Percentiles rank a stretch among this genome's conserved stretches.
Conservation (phyloP, 2,113 vertebrate genomes). For the Campylorhamphus procurvoides region DNA sequence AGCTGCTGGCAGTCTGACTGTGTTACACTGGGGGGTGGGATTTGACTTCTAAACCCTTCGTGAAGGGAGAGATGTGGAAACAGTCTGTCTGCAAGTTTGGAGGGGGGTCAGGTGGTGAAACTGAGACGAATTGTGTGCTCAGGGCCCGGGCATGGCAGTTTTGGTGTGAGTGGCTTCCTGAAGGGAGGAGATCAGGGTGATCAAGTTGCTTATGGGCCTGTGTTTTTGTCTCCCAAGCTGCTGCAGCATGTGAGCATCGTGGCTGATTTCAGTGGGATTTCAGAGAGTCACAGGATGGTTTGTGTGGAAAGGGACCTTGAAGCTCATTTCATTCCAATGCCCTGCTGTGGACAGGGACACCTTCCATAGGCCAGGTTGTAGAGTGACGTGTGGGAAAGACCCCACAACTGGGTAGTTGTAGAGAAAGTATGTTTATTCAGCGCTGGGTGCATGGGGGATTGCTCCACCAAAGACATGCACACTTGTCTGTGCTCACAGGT, state of each 20-base stretch:
- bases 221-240: neutral
- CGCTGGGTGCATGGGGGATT: too few species aligned
- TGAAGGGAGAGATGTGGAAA: neutral
- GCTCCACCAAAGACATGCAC: too few species aligned
- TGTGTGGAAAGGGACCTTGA: neutral
- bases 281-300: neutral
- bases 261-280: neutral
- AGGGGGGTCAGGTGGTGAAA: neutral
- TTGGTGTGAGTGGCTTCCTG: neutral
- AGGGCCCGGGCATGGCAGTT: accelerated
- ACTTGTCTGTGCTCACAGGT: too few species aligned
- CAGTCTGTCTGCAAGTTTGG: accelerated
- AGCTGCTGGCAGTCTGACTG: neutral
- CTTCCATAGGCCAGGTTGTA: neutral
- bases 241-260: accelerated
- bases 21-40: neutral
- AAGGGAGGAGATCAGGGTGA: neutral
- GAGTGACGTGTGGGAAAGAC: neutral
- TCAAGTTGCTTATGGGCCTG: neutral
- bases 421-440: too few species aligned
- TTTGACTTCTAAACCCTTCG: neutral
- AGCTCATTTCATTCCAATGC: neutral
- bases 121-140: neutral
- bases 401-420: too few species aligned
- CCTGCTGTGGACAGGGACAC: neutral